These are phyloP conservation scores for Benitochromis conjunctus DNA, from an alignment of 2,113 vertebrate genomes.

Conservation along the genomic window DNA sequence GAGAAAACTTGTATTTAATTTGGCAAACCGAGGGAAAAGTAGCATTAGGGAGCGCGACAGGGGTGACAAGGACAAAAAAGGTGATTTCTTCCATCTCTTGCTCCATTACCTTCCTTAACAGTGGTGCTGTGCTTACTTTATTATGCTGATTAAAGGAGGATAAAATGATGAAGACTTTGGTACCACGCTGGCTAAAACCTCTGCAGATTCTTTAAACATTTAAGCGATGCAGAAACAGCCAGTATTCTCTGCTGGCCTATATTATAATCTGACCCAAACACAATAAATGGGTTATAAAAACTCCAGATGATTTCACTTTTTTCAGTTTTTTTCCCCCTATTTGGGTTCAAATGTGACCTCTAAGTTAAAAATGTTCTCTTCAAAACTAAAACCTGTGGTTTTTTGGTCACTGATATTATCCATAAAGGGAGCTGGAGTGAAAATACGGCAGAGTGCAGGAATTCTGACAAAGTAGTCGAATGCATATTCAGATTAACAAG, in stretches of 20 bases:
- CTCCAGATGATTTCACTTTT: background rate
- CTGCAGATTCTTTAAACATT: background rate
- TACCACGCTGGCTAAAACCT: background rate
- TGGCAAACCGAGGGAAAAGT: background rate
- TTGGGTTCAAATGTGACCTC: background rate
- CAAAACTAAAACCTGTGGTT: background rate
- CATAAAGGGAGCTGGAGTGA: background rate
- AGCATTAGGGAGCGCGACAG: background rate
- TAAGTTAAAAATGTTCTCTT: background rate
- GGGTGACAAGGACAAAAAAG: background rate
- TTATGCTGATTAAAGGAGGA: constrained; percentile 5
- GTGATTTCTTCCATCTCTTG: background rate
- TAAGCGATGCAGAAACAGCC: background rate
- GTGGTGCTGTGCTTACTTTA: background rate
- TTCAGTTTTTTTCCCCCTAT: background rate
- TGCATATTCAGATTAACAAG: background rate
- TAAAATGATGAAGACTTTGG: background rate
- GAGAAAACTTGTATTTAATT: background rate
- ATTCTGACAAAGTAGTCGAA: background rate
- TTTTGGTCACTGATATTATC: background rate
- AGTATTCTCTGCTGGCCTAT: background rate
- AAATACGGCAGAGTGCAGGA: background rate
- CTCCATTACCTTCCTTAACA: background rate
- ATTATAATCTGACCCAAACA: background rate
- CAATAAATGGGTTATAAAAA: background rate